These are phyloP conservation scores for Flexamia atlantica DNA, from an alignment of 2,888 invertebrate genomes.

Conservation along the genomic window DNA sequence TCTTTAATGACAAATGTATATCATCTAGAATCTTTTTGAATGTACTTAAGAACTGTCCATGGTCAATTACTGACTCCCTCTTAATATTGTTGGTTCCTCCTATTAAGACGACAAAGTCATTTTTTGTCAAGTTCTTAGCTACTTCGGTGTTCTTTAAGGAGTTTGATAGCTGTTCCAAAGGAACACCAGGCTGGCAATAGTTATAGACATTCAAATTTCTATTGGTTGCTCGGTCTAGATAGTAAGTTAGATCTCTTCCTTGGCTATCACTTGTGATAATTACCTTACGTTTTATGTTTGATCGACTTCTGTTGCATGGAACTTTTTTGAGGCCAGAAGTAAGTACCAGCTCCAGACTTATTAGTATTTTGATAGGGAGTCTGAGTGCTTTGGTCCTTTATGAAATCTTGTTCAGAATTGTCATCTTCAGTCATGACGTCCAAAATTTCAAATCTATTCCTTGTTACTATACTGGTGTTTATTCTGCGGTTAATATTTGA, in stretches of 20 bases:
- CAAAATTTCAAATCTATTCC: not conserved
- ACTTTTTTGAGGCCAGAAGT: not conserved
- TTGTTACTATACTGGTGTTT: not conserved
- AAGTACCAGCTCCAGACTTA: not conserved
- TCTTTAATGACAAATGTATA: not conserved
- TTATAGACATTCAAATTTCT: not conserved
- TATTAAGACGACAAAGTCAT: slow-evolving; percentile 10
- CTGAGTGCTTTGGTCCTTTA: not conserved
- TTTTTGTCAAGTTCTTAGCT: not conserved
- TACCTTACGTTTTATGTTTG: not conserved
- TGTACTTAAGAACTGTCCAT: not conserved
- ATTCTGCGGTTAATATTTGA: too few relatives aligned
- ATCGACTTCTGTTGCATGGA: not conserved
- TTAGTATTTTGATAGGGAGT: not conserved
- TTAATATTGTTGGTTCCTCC: slow-evolving; percentile 13
- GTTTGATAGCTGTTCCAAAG: not conserved
- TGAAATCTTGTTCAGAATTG: not conserved
- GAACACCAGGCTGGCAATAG: not conserved
- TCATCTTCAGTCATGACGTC: not conserved
- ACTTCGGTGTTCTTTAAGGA: not conserved
- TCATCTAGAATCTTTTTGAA: not conserved
- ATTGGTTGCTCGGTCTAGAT: not conserved
- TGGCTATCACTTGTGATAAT: slow-evolving; percentile 4
- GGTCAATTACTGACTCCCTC: too few relatives aligned
- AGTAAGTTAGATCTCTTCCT: not conserved